Conservation (phyloP, 2,888 invertebrate genomes). For the Euzetes globulus region DNA sequence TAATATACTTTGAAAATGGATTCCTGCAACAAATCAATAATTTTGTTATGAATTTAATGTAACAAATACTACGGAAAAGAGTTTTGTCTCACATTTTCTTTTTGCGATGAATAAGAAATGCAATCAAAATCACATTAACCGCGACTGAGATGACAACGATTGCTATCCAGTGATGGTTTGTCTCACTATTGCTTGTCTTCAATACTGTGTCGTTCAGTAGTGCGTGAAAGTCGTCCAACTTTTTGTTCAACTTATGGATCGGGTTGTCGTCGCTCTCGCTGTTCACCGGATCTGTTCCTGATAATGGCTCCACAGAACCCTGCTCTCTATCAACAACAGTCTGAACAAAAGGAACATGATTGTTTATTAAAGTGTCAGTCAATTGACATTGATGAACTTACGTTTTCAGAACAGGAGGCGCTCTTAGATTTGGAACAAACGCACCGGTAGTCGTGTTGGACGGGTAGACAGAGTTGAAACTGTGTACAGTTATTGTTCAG, state of each 20-base stretch:
- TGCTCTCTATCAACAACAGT: too few species aligned
- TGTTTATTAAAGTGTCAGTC: too few species aligned
- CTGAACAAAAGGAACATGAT: too few species aligned
- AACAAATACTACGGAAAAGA: background rate
- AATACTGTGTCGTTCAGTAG: background rate
- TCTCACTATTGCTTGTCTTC: background rate
- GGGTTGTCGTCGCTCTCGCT: too few species aligned
- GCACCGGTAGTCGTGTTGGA: background rate
- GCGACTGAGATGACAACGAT: background rate
- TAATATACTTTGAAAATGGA: background rate
- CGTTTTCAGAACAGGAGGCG: background rate
- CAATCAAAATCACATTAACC: background rate
- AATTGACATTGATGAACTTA: background rate
- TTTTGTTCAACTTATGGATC: too few species aligned
- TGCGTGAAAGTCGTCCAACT: background rate
- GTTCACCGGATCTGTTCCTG: too few species aligned
- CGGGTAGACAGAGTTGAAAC: background rate
- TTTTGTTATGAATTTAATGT: background rate
- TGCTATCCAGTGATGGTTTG: background rate
- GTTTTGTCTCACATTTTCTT: background rate
- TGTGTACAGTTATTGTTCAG: background rate
- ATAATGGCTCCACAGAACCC: too few species aligned
- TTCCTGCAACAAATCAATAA: background rate
- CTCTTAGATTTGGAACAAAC: conserved; percentile 45
- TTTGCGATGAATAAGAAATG: background rate